These are phyloP conservation scores for Formicarius rufipectus DNA, from an alignment of 2,113 vertebrate species.

Conservation along the genomic window DNA sequence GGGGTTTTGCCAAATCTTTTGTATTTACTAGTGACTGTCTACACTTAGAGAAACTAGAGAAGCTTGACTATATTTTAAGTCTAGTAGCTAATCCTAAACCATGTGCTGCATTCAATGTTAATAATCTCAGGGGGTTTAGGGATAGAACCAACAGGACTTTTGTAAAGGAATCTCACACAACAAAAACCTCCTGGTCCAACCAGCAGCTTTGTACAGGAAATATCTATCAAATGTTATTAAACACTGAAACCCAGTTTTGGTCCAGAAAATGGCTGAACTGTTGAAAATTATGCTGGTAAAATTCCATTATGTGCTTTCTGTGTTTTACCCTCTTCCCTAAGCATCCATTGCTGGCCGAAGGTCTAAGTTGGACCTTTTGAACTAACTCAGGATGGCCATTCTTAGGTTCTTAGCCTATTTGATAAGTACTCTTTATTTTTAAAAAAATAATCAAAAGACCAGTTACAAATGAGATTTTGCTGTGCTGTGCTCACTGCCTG, in stretches of 20 bases:
- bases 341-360: neutral
- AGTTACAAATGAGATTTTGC: neutral
- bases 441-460: neutral
- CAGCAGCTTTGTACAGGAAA: neutral
- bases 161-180: neutral
- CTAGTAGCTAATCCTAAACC: neutral
- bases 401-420: neutral
- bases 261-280: neutral
- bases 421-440: neutral
- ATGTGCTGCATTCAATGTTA: neutral
- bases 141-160: neutral
- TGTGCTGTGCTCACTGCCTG: neutral
- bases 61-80: neutral
- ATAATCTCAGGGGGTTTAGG: neutral
- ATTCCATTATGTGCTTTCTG: neutral
- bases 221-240: neutral
- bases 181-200: neutral
- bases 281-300: neutral
- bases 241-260: neutral
- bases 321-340: neutral
- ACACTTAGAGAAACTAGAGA: neutral
- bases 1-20: neutral
- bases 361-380: neutral
- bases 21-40: neutral
- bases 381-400: neutral